A percentile compares a stretch with the other conserved stretches of the same genome.
phyloP scores from a whole-genome alignment of 2,113 vertebrate genomes.

The Paramormyrops kingsleyae region DNA sequence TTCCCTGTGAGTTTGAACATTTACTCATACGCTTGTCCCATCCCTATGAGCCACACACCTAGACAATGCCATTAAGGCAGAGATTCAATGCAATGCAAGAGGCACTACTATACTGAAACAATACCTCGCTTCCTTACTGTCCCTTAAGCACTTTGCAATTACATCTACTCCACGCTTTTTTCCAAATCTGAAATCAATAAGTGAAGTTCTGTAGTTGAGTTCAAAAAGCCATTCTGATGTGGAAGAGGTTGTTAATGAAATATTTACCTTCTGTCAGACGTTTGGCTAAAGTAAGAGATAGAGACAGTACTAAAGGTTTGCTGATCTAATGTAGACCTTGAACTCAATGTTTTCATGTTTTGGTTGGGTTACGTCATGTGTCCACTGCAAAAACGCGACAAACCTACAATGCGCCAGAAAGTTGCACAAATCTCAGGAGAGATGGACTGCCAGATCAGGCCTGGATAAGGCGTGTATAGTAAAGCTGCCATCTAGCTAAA shows the following conservation, averaged over 20 bases:
- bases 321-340: not conserved
- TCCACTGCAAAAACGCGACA: not conserved
- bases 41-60: not conserved
- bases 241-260: not conserved
- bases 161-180: not conserved
- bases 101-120: not conserved
- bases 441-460: not conserved
- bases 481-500: not conserved
- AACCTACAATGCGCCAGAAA: not conserved
- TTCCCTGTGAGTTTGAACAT: not conserved
- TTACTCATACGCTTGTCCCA: not conserved
- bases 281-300: not conserved
- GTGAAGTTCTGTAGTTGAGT: not conserved
- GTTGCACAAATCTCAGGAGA: not conserved
- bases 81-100: not conserved
- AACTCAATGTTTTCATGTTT: not conserved
- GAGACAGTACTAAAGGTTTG: not conserved
- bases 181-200: not conserved
- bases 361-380: not conserved
- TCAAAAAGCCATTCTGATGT: not conserved
- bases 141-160: not conserved
- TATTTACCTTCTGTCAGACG: not conserved
- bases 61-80: not conserved
- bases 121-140: not conserved
- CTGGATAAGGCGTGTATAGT: not conserved